These are phyloP conservation scores for Rhamphomyia laevipes DNA, from an alignment of 2,888 invertebrate genomes.

Conservation along the genomic window DNA sequence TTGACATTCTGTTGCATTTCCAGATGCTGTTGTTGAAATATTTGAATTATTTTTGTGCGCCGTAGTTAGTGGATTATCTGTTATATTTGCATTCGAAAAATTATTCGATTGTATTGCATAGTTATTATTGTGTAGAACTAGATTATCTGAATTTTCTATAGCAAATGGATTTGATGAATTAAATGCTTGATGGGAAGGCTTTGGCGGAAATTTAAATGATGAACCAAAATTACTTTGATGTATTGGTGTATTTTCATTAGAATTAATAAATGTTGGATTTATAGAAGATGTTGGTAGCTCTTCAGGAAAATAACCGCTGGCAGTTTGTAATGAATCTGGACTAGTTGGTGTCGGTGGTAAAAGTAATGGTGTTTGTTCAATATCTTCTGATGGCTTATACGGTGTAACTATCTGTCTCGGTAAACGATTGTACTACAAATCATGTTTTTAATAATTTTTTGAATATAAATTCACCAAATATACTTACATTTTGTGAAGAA, in stretches of 20 bases:
- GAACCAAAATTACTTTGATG: constrained; percentile 26
- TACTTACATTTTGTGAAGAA: constrained; percentile 35
- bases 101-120: constrained; percentile 29
- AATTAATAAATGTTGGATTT: constrained; percentile 36
- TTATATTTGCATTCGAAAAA: constrained; percentile 22
- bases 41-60: not conserved
- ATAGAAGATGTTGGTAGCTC: constrained; percentile 27
- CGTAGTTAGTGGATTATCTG: constrained; percentile 15
- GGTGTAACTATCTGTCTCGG: constrained; percentile 83
- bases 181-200: constrained; percentile 13
- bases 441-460: not conserved
- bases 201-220: constrained; percentile 31
- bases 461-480: not conserved
- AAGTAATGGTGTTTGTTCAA: constrained; percentile 55
- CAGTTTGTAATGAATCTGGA: constrained; percentile 37
- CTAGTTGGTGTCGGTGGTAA: constrained; percentile 41
- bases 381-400: constrained; percentile 77
- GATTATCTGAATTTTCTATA: constrained; percentile 6
- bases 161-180: constrained; percentile 34
- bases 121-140: constrained; percentile 30
- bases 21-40: constrained; percentile 17
- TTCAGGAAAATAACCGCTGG: constrained; percentile 37
- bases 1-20: constrained; percentile 32
- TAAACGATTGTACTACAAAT: constrained; percentile 54
- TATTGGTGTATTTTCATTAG: constrained; percentile 36